phyloP scores from a whole-genome alignment of 1,140 invertebrate species.

The Amyelois transitella region DNA sequence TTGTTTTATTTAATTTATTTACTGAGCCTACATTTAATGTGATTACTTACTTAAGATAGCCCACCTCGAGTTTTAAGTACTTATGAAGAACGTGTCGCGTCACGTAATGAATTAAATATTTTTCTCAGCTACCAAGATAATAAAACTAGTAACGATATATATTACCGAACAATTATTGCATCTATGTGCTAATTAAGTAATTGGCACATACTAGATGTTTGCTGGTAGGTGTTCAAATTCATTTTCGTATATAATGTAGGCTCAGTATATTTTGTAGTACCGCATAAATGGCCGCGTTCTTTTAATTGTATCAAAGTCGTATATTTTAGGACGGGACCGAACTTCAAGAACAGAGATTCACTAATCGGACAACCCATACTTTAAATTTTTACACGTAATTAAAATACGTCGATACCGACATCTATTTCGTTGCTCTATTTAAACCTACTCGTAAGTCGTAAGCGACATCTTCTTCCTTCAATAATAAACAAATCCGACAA shows the following conservation, averaged over 20 bases:
- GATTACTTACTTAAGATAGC: background rate
- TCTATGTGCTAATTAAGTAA: no score
- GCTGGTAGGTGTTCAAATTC: no score
- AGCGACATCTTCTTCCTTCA: conserved; percentile 20
- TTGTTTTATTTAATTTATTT: background rate
- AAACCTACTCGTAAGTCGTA: conserved; percentile 11
- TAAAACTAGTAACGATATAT: no score
- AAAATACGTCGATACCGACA: conserved; percentile 20
- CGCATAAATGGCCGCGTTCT: background rate
- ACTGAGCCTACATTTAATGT: background rate
- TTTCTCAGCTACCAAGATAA: no score
- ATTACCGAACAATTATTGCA: no score
- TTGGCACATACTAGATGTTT: no score
- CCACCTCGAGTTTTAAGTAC: no score
- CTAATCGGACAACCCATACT: conserved; percentile 27
- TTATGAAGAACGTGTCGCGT: no score
- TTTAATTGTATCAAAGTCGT: conserved; percentile 33
- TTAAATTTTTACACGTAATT: conserved; percentile 22
- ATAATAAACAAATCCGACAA: conserved; percentile 4
- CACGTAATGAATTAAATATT: no score
- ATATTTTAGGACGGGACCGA: conserved; percentile 63
- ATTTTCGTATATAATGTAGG: no score
- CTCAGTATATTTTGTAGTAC: background rate
- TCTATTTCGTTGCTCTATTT: conserved; percentile 55
- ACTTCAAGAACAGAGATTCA: conserved; percentile 32